Conservation (phyloP, 2,888 invertebrate genomes). For the Cryptocephalus primarius region DNA sequence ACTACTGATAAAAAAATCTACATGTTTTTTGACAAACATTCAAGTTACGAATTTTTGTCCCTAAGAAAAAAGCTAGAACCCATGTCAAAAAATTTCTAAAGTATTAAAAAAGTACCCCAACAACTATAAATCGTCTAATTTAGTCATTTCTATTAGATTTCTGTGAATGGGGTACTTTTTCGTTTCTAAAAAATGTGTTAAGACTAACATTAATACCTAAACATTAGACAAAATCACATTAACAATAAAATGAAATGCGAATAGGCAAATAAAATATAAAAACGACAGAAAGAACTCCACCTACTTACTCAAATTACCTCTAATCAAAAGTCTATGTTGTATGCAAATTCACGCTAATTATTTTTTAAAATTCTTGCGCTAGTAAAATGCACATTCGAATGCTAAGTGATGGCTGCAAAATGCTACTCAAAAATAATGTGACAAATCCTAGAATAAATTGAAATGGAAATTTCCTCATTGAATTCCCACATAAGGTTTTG, state of each 20-base stretch:
- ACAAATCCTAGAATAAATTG: not conserved
- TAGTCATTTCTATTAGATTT: too few species aligned
- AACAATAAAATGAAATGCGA: conserved; percentile 8
- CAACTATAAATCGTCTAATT: not conserved
- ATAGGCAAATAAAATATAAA: conserved; percentile 12
- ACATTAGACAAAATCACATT: too few species aligned
- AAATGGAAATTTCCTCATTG: not conserved
- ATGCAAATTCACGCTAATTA: not conserved
- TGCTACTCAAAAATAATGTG: conserved; percentile 1
- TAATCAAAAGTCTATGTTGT: not conserved
- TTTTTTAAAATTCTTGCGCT: not conserved
- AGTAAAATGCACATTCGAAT: not conserved
- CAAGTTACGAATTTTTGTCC: not conserved
- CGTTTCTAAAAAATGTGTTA: not conserved
- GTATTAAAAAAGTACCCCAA: not conserved
- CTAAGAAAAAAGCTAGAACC: not conserved
- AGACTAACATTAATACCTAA: too few species aligned
- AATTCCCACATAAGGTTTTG: not conserved
- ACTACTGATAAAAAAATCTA: too few species aligned
- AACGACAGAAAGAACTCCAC: conserved; percentile 7
- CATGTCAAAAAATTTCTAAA: not conserved
- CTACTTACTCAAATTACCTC: conserved; percentile 3
- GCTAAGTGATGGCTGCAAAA: not conserved
- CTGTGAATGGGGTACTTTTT: too few species aligned
- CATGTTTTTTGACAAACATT: not conserved